These are phyloP conservation scores for Oscheius myriophilus DNA, from an alignment of 2,888 invertebrate species.

Conservation along the genomic window DNA sequence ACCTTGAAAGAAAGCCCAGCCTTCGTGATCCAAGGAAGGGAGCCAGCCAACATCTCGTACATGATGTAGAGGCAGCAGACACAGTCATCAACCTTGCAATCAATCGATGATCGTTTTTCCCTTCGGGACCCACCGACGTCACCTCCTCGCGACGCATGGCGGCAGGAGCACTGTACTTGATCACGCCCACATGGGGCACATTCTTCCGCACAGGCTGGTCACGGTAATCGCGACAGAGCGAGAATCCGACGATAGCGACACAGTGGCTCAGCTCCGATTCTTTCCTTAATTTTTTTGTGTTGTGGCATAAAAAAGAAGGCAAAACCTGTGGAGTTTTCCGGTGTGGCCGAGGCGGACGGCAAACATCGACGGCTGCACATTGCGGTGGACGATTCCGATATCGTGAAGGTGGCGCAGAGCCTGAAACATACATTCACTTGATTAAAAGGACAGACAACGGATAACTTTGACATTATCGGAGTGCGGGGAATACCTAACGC, in stretches of 20 bases:
- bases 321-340: background rate
- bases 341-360: background rate
- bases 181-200: background rate
- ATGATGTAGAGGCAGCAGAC: conserved; percentile 7
- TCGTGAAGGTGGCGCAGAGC: conserved; percentile 9
- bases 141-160: conserved; percentile 6
- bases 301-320: no score
- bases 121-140: background rate
- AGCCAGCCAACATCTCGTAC: background rate
- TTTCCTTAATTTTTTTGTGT: no score
- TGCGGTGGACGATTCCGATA: conserved; percentile 4
- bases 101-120: no score
- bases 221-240: background rate
- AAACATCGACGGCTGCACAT: conserved; percentile 5
- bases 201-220: background rate
- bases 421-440: background rate
- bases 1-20: background rate
- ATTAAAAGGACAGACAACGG: no score
- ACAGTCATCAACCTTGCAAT: background rate
- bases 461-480: no score
- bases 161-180: background rate
- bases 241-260: no score
- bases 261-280: no score
- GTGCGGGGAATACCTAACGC: no score
- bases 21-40: background rate